Evolutionary conservation across 2,797 vertebrate species (phyloP).

Genomic region (Anguilla anguilla): DNA sequence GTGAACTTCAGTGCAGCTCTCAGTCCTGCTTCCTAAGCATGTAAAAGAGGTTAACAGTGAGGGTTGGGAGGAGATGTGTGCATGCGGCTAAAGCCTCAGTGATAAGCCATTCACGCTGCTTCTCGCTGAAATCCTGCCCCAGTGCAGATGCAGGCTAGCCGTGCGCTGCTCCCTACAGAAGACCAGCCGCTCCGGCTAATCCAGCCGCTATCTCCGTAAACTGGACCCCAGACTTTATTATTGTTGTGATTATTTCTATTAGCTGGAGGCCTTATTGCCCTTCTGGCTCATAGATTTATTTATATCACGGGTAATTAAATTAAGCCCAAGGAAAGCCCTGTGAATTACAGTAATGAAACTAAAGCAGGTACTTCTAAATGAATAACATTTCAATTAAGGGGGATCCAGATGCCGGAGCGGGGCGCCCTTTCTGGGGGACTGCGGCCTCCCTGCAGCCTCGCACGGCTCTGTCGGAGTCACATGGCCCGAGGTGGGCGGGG

Average conservation of each 20-base stretch:
- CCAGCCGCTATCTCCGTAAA: conserved; percentile 27
- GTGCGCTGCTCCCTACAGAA: not conserved
- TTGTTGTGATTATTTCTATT: conserved; percentile 39
- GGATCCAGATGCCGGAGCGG: not conserved
- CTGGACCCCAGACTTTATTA: conserved; percentile 21
- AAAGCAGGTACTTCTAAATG: conserved; percentile 21
- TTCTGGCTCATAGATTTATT: conserved; percentile 36
- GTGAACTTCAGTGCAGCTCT: not conserved
- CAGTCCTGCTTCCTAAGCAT: not conserved
- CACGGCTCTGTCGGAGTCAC: not conserved
- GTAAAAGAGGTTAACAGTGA: not conserved
- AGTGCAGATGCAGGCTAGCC: no score
- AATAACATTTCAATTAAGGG: conserved; percentile 17
- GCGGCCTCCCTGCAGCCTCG: not conserved
- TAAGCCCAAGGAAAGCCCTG: conserved; percentile 31
- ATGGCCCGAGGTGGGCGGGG: not conserved
- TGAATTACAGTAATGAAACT: conserved; percentile 30
- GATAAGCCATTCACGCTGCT: not conserved
- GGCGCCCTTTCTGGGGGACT: not conserved
- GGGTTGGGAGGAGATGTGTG: not conserved
- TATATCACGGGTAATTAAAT: conserved; percentile 40
- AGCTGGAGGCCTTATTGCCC: conserved; percentile 19
- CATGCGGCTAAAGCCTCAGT: not conserved
- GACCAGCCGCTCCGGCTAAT: conserved; percentile 13
- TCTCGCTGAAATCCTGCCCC: not conserved